Evolutionary conservation across 2,797 vertebrate species (phyloP), one percentile per base, ranked within the genome.

Genomic region (Sebastes iracundus): DNA sequence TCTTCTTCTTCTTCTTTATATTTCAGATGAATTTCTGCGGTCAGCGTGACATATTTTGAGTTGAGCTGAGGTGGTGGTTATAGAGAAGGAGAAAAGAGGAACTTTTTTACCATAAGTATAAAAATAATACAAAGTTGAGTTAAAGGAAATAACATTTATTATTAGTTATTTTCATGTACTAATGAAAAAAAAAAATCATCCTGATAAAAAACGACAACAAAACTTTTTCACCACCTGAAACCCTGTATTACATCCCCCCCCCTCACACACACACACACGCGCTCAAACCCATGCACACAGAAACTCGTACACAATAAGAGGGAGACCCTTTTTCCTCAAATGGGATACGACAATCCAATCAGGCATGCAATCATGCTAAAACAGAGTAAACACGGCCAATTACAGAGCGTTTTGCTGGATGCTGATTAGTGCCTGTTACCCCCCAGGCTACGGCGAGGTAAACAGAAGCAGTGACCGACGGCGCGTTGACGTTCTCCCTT

Each of bases 321-420:
- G 69, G 83, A 87, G 76, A 84, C 80, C 86, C 75, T 83, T 79
- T 84, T 83, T 75, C 79, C 61, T 83, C 72, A 88, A 90, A 91
- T 89, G 82, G 89, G 82, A 93, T 82, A 85, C 66, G 79, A 93
- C 88, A 92, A 90, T 92, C 87, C 90, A 92, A 93, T 92, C 87
- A 90, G 83, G 89, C 90, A 87, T 94, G 90, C 87, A 93, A 92
- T 94, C 91, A 88, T 86, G 82, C 87, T 94, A 90, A 93, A 93
- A 87, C 83, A 87, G 89, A 94, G 90, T 94, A 94, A 96, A 95
- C 93, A 93, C 55, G 77, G 88, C 93, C 93, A 94, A 94, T 96
- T 95, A 96, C 91, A 88, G 91, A 94, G 89, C 93, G 78, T 95
- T 95, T 94, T 92, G 87, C 81, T 80, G 84, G 82, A 92, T 88